Evolutionary conservation across 2,888 invertebrate genomes (phyloP).

Genomic region (Electrophaes corylata): DNA sequence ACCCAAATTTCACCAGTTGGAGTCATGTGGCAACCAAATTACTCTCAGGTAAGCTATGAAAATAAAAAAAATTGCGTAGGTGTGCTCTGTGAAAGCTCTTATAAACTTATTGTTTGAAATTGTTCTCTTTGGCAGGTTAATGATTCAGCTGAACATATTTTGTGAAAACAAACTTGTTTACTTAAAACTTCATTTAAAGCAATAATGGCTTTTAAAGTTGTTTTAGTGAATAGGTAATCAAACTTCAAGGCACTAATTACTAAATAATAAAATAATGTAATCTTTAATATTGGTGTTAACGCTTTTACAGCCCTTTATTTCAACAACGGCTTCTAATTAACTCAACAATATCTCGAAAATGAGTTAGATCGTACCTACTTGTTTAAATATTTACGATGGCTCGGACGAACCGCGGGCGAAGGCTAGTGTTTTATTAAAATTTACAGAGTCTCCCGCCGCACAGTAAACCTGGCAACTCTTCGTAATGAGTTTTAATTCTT

Average conservation of each 20-base stretch:
- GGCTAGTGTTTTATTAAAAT: slow-evolving; percentile 66
- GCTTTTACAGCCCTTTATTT: background rate
- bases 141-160: slow-evolving; percentile 8
- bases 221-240: background rate
- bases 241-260: background rate
- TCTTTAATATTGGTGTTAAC: slow-evolving; percentile 2
- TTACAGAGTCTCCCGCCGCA: slow-evolving; percentile 62
- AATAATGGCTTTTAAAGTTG: background rate
- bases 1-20: slow-evolving; percentile 94
- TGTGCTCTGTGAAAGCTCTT: slow-evolving; percentile 2
- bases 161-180: slow-evolving; percentile 3
- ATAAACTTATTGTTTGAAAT: background rate
- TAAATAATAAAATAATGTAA: background rate
- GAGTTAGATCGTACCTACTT: slow-evolving; percentile 47
- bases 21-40: slow-evolving; percentile 94
- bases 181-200: background rate
- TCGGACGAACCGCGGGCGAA: slow-evolving; percentile 50
- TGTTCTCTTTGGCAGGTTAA: background rate
- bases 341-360: slow-evolving; percentile 50
- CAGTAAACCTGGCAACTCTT: slow-evolving; percentile 57
- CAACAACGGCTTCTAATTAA: slow-evolving; percentile 46
- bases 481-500: slow-evolving; percentile 76
- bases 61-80: background rate
- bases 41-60: slow-evolving; percentile 87
- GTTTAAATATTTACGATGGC: slow-evolving; percentile 55